Evolutionary conservation across 2,797 vertebrate genomes (phyloP), one percentile per base, ranked within the genome.

Genomic region (Acanthornis magna): DNA sequence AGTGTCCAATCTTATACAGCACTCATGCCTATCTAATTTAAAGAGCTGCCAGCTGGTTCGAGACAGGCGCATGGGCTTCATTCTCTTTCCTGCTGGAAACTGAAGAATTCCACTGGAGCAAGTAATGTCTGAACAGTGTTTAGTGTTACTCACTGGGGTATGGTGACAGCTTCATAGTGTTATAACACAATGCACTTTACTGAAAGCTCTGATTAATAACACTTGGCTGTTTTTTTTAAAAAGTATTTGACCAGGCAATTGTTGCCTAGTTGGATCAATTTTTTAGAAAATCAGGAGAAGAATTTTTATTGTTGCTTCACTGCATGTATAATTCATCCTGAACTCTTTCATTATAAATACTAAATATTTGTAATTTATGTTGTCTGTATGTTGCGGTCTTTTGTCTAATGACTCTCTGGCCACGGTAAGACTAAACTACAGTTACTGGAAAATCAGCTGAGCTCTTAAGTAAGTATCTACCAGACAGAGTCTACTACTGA

Each of bases 281-380:
- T 93, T 95, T 91, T 36, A 89, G 51, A 76, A 86, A 93, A 95
- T 85, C 55, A 82, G 71, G 58, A 72, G n/a, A 66, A 92, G 32
- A 85, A 68, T 95, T 87, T 91, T n/a, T 54, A 80, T 70, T 94
- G 45, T 80, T 96, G 34, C 54, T 79, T 95, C 78, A 77, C 27
- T 23, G 12, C 34, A 63, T 71, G 40, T 63, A 36, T 76, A 53
- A 61, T 75, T 91, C 13, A 83, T 48, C 43, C 36, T 15, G 11
- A 93, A 82, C 11, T 53, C n/a, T 81, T 96, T 87, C 57, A 87
- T 61, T 90, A 72, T 48, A 76, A 85, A 80, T 70, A n/a, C 26
- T 91, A 66, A 95, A 84, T 83, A 61, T 67, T 91, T 96, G 15
- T 66, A 85, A 95, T 88, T 94, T 95, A 55, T 65, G 21, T 81